phyloP scores from a whole-genome alignment of 2,113 vertebrate species.

The crab-eating macaque (Macaca fascicularis) region T2T-MFA8v1.1 NC_088382.1:7633501-7634000 shows the following conservation, averaged over 20 bases:
- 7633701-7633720: not conserved
- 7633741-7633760: not conserved
- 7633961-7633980: too few species aligned
- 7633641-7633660: not conserved
- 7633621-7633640: not conserved
- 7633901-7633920: too few species aligned
- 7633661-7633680: not conserved
- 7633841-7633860: too few species aligned
- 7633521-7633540: too few species aligned
- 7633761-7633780: not conserved
- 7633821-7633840: not conserved
- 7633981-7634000: too few species aligned
- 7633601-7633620: not conserved
- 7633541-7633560: not conserved
- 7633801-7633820: not conserved
- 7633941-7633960: too few species aligned
- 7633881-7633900: too few species aligned
- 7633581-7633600: not conserved
- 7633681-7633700: not conserved
- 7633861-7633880: too few species aligned
- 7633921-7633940: too few species aligned
- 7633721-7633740: too few species aligned
- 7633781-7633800: not conserved
- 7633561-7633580: not conserved
- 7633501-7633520: not conserved